Evolutionary conservation across 2,888 invertebrate genomes (phyloP), one percentile per base, ranked within the genome.

Genomic region (Masnerella sp.): DNA sequence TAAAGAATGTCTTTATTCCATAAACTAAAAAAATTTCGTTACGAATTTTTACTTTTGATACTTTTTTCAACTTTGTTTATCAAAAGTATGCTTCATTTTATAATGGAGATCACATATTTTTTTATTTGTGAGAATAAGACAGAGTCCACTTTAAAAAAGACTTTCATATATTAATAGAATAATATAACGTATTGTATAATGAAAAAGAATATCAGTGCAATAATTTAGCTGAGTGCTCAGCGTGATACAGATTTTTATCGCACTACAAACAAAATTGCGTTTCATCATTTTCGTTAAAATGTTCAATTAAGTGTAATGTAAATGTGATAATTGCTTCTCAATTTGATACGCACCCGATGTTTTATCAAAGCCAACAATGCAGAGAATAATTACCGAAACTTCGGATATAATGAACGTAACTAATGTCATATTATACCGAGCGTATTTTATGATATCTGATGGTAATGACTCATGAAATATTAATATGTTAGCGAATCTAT

Each of bases 401-500:
- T 32, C 2, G 17, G 17, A 5, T 20, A 15, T 51, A 42, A 51
- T 51, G 36, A 40, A 11, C 32, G 18, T 49, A 47, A 28, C 38
- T 38, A 47, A 40, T 36, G 25, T 34, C 30, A 25, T 36, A 47
- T 59, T 47, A 47, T 47, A 28, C 18, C 28, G 12, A 47, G 28
- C n/a, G 18, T 34, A 38, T 25, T 47, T 28, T 38, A 47, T 59
- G 45, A 47, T 59, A 36, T 22, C 32, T 34, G 34, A 43, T 30
- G 12, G 11, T 36, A 58, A 58, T 58, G 20, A 34, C 22, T 58
- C 15, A 45, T 58, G 45, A 43, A 58, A 58, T 45, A 25, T 34
- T 58, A 45, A 45, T 58, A 25, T 12, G 11, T 15, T 5, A 8
- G 22, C n/a, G 14, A 42, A 38, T 42, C 12, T 30, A 20, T 18